phyloP scores from a whole-genome alignment of 2,113 vertebrate species.

The Sinocyclocheilus rhinocerous region DNA sequence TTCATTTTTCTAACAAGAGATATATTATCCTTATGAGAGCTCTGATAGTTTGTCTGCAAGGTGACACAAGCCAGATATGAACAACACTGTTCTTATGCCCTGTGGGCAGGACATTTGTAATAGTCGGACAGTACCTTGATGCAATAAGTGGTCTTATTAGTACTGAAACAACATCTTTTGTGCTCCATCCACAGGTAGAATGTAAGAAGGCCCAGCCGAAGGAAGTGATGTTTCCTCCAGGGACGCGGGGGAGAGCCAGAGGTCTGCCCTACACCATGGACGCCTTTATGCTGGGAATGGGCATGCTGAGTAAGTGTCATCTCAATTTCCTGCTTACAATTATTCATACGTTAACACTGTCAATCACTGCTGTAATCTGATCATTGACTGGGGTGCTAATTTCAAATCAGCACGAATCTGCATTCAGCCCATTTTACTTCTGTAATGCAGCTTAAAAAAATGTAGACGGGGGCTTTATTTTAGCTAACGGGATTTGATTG shows the following conservation, averaged over 20 bases:
- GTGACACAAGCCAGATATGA: not conserved
- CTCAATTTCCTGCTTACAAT: constrained; percentile 16
- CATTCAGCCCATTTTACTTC: constrained; percentile 2
- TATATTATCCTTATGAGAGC: constrained; percentile 1
- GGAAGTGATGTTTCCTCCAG: constrained; percentile 94
- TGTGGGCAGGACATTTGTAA: constrained; percentile 12
- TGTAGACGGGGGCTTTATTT: not conserved
- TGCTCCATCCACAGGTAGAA: constrained; percentile 83
- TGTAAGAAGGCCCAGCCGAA: constrained; percentile 96
- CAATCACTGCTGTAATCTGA: not conserved
- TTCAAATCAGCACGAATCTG: constrained; percentile 4
- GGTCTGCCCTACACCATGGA: constrained; percentile 92
- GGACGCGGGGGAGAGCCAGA: constrained; percentile 87
- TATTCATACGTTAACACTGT: not conserved
- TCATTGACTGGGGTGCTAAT: not conserved
- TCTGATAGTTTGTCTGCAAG: constrained; percentile 8
- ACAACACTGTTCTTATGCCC: not conserved
- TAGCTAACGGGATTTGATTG: not conserved
- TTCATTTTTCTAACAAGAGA: constrained; percentile 34
- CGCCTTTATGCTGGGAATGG: constrained; percentile 93
- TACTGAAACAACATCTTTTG: constrained; percentile 30
- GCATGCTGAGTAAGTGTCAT: constrained; percentile 88
- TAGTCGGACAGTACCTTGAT: not conserved
- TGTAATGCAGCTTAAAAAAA: not conserved
- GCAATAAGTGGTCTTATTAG: not conserved